Conservation (phyloP, 2,888 invertebrate genomes). For the Caenorhabditis panamensis region DNA sequence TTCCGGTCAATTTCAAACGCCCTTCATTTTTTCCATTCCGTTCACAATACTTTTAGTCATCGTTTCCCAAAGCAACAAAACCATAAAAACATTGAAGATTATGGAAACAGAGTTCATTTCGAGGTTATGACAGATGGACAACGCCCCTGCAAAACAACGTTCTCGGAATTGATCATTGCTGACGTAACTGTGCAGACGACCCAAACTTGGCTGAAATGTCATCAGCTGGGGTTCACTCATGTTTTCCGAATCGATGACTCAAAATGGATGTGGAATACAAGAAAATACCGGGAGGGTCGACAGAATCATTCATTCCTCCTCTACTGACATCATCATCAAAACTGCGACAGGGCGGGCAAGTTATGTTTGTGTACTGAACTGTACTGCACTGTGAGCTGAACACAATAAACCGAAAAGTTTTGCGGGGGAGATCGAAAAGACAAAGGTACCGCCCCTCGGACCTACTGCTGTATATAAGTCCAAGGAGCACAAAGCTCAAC, state of each 20-base stretch:
- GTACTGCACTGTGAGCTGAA: constrained; percentile 48
- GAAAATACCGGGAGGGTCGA: background rate
- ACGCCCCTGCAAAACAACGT: constrained; percentile 9
- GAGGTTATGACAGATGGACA: constrained; percentile 14
- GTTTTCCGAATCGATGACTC: constrained; percentile 30
- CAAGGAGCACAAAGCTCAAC: constrained; percentile 50
- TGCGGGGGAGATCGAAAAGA: constrained; percentile 48
- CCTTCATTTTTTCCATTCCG: background rate
- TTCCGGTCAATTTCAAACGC: too few species aligned
- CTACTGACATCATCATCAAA: constrained; percentile 57
- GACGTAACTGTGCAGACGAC: background rate
- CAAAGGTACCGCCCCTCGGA: constrained; percentile 39
- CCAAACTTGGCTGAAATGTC: background rate
- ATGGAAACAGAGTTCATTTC: constrained; percentile 35
- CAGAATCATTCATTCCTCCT: constrained; percentile 8
- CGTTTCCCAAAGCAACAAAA: constrained; percentile 10
- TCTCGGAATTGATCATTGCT: constrained; percentile 29
- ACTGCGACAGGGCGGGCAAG: constrained; percentile 44
- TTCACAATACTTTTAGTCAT: constrained; percentile 1
- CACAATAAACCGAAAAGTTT: constrained; percentile 49
- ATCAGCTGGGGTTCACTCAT: constrained; percentile 19
- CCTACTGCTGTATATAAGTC: constrained; percentile 41
- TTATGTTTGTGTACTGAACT: constrained; percentile 50
- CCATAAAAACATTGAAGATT: constrained; percentile 15
- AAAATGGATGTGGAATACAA: constrained; percentile 21